A percentile compares a stretch with the other conserved stretches of the same genome.
Conservation (phyloP, 1,140 invertebrate species). For the Drosophila bocqueti region DNA sequence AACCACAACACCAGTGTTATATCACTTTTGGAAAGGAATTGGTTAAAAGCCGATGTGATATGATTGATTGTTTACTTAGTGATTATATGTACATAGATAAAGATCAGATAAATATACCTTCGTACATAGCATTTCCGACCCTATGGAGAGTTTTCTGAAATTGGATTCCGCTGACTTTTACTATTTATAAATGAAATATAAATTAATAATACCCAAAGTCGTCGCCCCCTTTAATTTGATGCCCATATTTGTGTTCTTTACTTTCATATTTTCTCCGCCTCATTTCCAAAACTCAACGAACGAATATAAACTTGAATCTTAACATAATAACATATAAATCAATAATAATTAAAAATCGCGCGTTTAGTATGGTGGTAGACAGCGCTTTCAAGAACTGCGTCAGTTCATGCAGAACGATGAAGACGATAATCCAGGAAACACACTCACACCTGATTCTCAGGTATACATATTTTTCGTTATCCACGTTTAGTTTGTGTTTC, state of each 20-base stretch:
- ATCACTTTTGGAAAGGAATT: neutral
- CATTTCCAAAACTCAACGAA: conserved; percentile 54
- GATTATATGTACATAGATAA: conserved; percentile 17
- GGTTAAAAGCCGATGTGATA: conserved; percentile 19
- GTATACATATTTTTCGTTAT: conserved; percentile 86
- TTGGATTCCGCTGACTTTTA: neutral
- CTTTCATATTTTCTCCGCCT: conserved; percentile 75
- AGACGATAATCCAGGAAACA: conserved; percentile 88
- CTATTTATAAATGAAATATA: conserved; percentile 4
- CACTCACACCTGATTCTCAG: conserved; percentile 92
- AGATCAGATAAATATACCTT: neutral
- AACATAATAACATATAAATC: conserved; percentile 34
- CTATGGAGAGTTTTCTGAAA: neutral
- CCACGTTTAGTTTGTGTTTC: conserved; percentile 30
- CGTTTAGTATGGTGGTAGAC: conserved; percentile 86
- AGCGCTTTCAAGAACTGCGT: conserved; percentile 92
- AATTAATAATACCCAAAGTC: conserved; percentile 12
- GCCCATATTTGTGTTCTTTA: conserved; percentile 73
- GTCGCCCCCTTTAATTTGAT: conserved; percentile 60
- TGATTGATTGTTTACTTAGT: conserved; percentile 5
- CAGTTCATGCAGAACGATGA: conserved; percentile 94
- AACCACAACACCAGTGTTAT: neutral
- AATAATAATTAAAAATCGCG: conserved; percentile 47
- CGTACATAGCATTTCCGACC: neutral
- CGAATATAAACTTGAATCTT: conserved; percentile 25